Percentiles rank a stretch among this genome's conserved stretches.
These are phyloP conservation scores for Campoplex capitator DNA, from an alignment of 2,888 invertebrate genomes.

Conservation along the genomic window DNA sequence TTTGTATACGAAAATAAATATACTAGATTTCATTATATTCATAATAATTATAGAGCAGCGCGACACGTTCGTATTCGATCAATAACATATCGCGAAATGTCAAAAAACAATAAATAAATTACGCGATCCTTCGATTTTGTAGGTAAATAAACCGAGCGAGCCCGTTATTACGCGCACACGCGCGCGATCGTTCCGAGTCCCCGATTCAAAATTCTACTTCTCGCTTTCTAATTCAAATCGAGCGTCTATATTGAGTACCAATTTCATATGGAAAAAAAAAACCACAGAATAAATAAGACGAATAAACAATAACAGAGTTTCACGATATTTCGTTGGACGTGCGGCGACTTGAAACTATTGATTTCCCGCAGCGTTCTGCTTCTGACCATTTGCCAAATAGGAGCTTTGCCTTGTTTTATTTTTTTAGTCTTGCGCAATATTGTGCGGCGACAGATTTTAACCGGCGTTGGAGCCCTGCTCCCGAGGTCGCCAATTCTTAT, in stretches of 20 bases:
- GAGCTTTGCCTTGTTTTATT: not conserved
- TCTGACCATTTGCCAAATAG: slow-evolving; percentile 21
- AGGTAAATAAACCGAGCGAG: not conserved
- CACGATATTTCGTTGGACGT: not conserved
- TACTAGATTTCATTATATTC: not conserved
- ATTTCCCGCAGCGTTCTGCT: slow-evolving; percentile 2
- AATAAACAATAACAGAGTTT: not conserved
- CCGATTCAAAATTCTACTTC: not conserved
- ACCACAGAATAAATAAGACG: not conserved
- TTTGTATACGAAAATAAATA: no score
- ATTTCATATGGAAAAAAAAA: not conserved
- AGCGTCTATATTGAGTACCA: not conserved
- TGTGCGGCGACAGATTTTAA: slow-evolving; percentile 22
- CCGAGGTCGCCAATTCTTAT: not conserved
- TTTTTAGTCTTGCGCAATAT: slow-evolving; percentile 34
- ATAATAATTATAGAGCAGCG: no score
- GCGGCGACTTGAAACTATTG: slow-evolving; percentile 14
- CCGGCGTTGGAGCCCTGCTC: not conserved
- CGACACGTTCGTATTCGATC: not conserved
- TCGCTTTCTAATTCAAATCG: not conserved
- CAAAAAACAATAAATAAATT: not conserved
- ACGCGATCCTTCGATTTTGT: not conserved
- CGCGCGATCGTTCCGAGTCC: not conserved
- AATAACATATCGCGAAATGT: not conserved
- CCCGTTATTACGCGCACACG: not conserved